Conservation (phyloP, 2,888 invertebrate species). For the Cephus sareptanus region DNA sequence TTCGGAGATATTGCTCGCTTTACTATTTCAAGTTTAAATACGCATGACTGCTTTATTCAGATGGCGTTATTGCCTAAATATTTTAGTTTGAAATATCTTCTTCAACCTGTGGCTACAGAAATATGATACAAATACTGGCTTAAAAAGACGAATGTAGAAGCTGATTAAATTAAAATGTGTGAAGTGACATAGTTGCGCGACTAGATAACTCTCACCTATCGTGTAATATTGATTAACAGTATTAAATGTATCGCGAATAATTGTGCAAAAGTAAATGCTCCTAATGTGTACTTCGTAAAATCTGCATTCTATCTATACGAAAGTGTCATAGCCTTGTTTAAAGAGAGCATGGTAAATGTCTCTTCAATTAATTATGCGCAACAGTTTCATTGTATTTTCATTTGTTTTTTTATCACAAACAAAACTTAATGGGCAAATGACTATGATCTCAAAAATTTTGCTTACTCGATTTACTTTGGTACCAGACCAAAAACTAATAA, state of each 20-base stretch:
- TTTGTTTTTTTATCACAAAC: neutral
- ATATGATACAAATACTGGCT: neutral
- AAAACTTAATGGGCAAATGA: neutral
- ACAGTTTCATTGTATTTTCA: neutral
- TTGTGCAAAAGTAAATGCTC: neutral
- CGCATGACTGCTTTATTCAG: no score
- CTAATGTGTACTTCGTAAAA: neutral
- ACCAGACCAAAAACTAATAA: neutral
- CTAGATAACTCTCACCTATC: neutral
- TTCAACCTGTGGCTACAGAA: neutral
- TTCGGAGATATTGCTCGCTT: neutral
- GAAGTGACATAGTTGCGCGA: neutral
- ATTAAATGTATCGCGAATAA: neutral
- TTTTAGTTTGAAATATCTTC: neutral
- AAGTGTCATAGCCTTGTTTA: neutral
- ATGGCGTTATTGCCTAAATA: no score
- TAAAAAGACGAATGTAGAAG: neutral
- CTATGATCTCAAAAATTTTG: neutral
- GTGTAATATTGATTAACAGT: neutral
- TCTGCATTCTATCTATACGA: neutral
- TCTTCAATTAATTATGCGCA: neutral
- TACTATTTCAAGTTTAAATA: neutral
- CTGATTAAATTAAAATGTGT: neutral
- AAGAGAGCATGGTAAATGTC: neutral
- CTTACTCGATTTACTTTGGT: neutral